Evolutionary conservation across 1,140 invertebrate genomes (phyloP), one percentile per base, ranked within the genome.

Genomic region (Cryptotermes secundus): DNA sequence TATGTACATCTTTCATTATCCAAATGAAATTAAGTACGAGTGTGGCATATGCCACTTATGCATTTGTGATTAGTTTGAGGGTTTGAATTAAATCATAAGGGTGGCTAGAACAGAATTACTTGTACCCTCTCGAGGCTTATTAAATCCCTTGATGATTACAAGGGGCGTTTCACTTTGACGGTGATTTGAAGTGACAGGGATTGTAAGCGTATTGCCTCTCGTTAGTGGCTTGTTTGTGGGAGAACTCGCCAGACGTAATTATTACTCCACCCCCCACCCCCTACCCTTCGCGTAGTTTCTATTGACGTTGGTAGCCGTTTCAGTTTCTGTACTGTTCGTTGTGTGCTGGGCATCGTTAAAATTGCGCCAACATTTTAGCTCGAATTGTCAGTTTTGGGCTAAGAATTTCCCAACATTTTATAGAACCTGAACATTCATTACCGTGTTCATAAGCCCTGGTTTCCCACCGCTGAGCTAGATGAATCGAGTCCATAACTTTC

Each of bases 51-150:
- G n/a, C 59, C 59, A 72, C 59, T 72, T 26, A 26, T 72, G 59
- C 59, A n/a, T 31, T n/a, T 31, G 14, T 31, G 59, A 31, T 72
- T 72, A 72, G 26, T 72, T 72, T 72, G 59, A 72, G 59, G 59
- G 59, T 72, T 72, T 72, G 59, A 72, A 72, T 72, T 72, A 72
- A 72, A 72, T 72, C 59, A 72, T 72, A 72, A n/a, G 59, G 59
- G 59, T 72, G 59, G 59, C 59, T 72, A 72, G 59, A 72, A 72
- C 59, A 72, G 59, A 72, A 72, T 72, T 72, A 72, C 59, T 72
- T 72, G 59, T 72, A 72, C 59, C 59, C 59, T 65, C 59, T 72
- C 59, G 59, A 72, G 59, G 59, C n/a, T 72, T 72, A 72, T 72
- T 72, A 72, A 72, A 72, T 72, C 59, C 59, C 59, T 72, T n/a